Conservation (phyloP, 2,113 vertebrate species). For the Lophotis ruficrista region DNA sequence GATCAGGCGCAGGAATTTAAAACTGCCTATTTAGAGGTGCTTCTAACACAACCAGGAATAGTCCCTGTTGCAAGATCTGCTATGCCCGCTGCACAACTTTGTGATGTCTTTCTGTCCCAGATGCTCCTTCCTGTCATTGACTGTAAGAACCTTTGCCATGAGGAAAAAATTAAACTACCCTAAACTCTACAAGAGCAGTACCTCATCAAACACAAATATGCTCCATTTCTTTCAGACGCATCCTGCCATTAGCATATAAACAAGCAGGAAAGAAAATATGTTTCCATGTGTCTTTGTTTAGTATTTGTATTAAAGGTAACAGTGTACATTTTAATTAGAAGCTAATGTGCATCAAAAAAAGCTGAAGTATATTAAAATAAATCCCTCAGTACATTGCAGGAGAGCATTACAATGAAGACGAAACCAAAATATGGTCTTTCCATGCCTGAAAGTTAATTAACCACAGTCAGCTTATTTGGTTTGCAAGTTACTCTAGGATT, state of each 20-base stretch:
- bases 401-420: neutral
- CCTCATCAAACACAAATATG: neutral
- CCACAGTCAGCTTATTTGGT: neutral
- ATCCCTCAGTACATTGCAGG: neutral
- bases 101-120: neutral
- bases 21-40: neutral
- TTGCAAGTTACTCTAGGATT: neutral
- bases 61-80: neutral
- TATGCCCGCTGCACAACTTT: neutral
- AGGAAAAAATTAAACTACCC: neutral
- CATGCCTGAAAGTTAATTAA: neutral
- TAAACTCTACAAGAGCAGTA: neutral
- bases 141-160: neutral
- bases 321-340: neutral
- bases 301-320: neutral
- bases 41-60: neutral
- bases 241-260: neutral
- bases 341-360: neutral
- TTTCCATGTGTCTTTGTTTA: neutral
- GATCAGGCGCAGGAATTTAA: neutral
- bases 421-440: neutral
- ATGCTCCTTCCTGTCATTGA: neutral
- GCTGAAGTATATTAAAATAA: neutral
- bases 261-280: neutral
- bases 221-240: neutral